Evolutionary conservation across 2,888 invertebrate species (phyloP).

Genomic region (Bunonema sp.): DNA sequence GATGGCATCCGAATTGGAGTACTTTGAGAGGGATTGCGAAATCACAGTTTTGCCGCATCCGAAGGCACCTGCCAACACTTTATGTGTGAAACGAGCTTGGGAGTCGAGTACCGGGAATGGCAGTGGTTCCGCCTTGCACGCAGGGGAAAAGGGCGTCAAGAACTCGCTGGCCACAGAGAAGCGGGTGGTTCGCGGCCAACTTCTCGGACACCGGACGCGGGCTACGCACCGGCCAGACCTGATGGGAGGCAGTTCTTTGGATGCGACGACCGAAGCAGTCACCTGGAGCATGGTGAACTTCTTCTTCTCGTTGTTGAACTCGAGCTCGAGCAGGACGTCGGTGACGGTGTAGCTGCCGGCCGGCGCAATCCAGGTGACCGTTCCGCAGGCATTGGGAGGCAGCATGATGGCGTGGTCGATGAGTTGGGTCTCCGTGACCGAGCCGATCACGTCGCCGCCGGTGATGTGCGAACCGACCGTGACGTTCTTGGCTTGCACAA

Average conservation of each 20-base stretch:
- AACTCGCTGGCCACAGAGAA: constrained; percentile 92
- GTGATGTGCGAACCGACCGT: constrained; percentile 89
- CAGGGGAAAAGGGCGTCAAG: constrained; percentile 93
- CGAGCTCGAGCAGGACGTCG: constrained; percentile 91
- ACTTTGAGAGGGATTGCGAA: constrained; percentile 95
- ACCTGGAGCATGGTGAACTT: constrained; percentile 83
- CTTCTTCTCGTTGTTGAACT: constrained; percentile 85
- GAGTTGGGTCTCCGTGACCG: constrained; percentile 88
- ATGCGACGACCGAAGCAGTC: not conserved
- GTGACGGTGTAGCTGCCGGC: constrained; percentile 81
- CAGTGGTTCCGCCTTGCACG: constrained; percentile 48
- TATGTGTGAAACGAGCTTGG: too few species aligned
- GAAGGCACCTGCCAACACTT: constrained; percentile 76
- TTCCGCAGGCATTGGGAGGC: constrained; percentile 83
- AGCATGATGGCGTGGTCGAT: constrained; percentile 91
- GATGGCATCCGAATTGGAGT: constrained; percentile 97
- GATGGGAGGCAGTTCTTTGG: not conserved
- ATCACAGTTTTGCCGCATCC: constrained; percentile 99
- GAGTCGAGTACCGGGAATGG: constrained; percentile 38
- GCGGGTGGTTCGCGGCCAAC: constrained; percentile 87
- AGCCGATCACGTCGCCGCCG: constrained; percentile 87
- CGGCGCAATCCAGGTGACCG: constrained; percentile 82
- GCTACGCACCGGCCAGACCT: constrained; percentile 93
- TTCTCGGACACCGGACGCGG: constrained; percentile 92
- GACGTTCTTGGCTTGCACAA: constrained; percentile 56